These are phyloP conservation scores for Heterodera filipjevi DNA, from an alignment of 2,888 invertebrate genomes.

Conservation along the genomic window DNA sequence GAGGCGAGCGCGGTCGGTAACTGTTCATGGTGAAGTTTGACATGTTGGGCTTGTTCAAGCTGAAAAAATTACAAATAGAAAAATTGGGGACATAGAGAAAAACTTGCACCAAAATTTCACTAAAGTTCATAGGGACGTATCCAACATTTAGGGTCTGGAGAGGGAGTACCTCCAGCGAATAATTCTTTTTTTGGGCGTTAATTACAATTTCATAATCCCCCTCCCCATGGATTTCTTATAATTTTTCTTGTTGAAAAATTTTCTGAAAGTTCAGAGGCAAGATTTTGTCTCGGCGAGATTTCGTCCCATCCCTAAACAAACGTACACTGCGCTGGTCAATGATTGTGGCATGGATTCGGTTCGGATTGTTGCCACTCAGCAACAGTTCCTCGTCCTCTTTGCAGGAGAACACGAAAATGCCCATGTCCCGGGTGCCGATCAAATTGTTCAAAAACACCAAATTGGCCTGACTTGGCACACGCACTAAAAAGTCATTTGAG, in stretches of 20 bases:
- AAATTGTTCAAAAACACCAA: constrained; percentile 46
- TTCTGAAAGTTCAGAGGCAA: no score
- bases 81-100: not conserved
- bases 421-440: constrained; percentile 47
- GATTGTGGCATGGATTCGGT: constrained; percentile 48
- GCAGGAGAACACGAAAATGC: constrained; percentile 54
- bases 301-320: no score
- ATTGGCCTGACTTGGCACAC: constrained; percentile 33
- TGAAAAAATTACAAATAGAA: not conserved
- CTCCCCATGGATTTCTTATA: no score
- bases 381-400: constrained; percentile 49
- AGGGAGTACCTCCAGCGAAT: no score
- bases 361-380: constrained; percentile 30
- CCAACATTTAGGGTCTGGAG: no score
- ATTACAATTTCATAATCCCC: no score
- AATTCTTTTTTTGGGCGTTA: no score
- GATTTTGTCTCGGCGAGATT: no score
- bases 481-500: constrained; percentile 27
- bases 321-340: constrained; percentile 34
- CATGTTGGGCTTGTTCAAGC: constrained; percentile 20
- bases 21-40: not conserved
- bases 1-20: not conserved
- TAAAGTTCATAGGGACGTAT: no score
- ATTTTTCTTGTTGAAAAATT: no score
- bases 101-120: no score